phyloP scores from a whole-genome alignment of 2,888 invertebrate genomes.

The Cataglyphis albicans region DNA sequence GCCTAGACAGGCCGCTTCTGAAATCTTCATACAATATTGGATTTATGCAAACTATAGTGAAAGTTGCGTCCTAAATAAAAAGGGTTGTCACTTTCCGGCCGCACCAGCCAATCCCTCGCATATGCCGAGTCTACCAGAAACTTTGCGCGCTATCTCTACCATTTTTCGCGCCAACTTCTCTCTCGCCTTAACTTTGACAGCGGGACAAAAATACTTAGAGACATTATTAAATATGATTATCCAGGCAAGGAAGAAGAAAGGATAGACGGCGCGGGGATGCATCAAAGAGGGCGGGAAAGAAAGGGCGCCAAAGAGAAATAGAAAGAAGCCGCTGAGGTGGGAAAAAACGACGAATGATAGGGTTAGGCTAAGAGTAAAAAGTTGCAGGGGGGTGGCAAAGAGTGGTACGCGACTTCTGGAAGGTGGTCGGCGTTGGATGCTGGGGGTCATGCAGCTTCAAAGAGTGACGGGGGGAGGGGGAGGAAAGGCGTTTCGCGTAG shows the following conservation, averaged over 20 bases:
- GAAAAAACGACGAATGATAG: constrained; percentile 61
- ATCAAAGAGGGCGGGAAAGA: constrained; percentile 21
- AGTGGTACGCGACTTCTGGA: constrained; percentile 68
- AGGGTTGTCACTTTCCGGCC: constrained; percentile 82
- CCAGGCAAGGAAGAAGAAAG: constrained; percentile 40
- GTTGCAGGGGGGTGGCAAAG: constrained; percentile 51
- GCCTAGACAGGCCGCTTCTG: not conserved
- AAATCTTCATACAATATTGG: constrained; percentile 80
- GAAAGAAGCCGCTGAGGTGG: constrained; percentile 75
- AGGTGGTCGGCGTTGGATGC: constrained; percentile 56
- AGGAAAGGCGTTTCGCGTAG: constrained; percentile 74
- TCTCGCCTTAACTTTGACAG: constrained; percentile 79
- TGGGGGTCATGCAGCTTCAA: constrained; percentile 65
- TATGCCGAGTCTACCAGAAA: constrained; percentile 25
- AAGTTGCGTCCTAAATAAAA: constrained; percentile 85
- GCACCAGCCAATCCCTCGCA: constrained; percentile 28
- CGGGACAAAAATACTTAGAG: constrained; percentile 82
- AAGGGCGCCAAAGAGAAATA: constrained; percentile 21
- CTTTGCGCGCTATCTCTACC: constrained; percentile 61
- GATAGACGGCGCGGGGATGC: constrained; percentile 44
- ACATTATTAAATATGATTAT: constrained; percentile 85
- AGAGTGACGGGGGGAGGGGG: constrained; percentile 32
- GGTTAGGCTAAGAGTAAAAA: constrained; percentile 72
- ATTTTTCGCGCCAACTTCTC: constrained; percentile 78
- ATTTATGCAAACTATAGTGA: constrained; percentile 82